phyloP scores from a whole-genome alignment of 2,797 vertebrate genomes.

The Pangasius djambal region DNA sequence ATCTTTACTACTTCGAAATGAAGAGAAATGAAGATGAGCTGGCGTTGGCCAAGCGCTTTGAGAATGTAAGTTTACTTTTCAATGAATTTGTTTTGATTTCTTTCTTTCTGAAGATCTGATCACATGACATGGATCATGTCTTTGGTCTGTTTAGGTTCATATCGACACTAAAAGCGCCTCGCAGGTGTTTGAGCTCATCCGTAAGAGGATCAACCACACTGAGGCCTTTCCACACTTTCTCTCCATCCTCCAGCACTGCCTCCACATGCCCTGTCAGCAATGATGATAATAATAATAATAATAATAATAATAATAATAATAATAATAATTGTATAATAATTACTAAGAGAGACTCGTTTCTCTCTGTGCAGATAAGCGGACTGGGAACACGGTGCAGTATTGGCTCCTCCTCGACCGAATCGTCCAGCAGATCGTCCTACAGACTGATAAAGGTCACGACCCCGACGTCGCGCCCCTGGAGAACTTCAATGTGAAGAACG shows the following conservation, averaged over 20 bases:
- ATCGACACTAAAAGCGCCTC: constrained; percentile 97
- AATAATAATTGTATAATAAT: not conserved
- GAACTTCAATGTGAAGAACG: constrained; percentile 98
- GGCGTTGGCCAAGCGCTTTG: constrained; percentile 94
- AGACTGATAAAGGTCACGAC: constrained; percentile 97
- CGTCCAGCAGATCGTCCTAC: constrained; percentile 96
- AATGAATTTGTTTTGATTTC: not conserved
- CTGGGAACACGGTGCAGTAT: constrained; percentile 96
- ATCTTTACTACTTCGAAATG: constrained; percentile 99
- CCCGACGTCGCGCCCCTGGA: constrained; percentile 93
- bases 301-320: not conserved
- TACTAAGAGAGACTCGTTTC: not conserved
- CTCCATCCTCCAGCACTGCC: constrained; percentile 97
- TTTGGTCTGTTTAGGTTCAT: constrained; percentile 82
- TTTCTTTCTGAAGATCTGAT: not conserved
- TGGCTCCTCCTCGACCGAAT: constrained; percentile 97
- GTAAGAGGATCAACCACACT: constrained; percentile 94
- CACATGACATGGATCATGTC: not conserved
- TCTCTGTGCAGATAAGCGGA: constrained; percentile 85
- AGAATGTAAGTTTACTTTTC: constrained; percentile 76
- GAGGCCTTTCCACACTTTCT: constrained; percentile 98
- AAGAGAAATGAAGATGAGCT: constrained; percentile 96
- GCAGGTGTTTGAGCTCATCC: constrained; percentile 96
- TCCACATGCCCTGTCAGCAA: constrained; percentile 96
- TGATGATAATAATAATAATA: not conserved